Percentiles rank a stretch among this genome's conserved stretches.
Evolutionary conservation across 1,140 invertebrate genomes (phyloP).

Genomic region (Anastrepha obliqua): DNA sequence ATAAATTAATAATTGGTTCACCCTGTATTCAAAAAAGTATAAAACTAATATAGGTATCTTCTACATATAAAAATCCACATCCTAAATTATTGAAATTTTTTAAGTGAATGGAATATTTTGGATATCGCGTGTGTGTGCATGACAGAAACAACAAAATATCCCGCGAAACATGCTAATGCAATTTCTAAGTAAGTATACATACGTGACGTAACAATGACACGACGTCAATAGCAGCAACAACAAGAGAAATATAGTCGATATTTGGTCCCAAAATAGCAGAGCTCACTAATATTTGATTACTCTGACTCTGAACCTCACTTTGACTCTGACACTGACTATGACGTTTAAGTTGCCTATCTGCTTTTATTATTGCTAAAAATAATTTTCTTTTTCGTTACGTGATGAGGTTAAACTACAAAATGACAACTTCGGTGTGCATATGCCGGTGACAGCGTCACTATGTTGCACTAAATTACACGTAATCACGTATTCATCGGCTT

Average conservation of each 20-base stretch:
- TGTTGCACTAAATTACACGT: background rate
- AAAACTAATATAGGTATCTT: too few relatives aligned
- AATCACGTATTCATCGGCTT: background rate
- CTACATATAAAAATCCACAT: too few relatives aligned
- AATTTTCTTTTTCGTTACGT: slow-evolving; percentile 31
- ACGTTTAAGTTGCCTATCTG: background rate
- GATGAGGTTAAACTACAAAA: slow-evolving; percentile 5
- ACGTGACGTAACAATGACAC: background rate
- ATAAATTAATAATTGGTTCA: too few relatives aligned
- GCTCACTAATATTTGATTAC: slow-evolving; percentile 1
- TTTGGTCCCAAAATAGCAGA: background rate
- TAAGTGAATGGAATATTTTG: too few relatives aligned
- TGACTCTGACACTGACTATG: background rate
- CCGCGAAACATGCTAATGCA: too few relatives aligned
- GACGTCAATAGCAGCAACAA: background rate
- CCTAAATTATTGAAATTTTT: too few relatives aligned
- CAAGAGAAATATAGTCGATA: background rate
- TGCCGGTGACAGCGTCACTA: background rate
- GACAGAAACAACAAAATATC: background rate
- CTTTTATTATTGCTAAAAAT: slow-evolving; percentile 15
- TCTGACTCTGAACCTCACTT: background rate
- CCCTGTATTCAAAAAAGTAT: too few relatives aligned
- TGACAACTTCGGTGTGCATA: background rate
- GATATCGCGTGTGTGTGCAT: background rate
- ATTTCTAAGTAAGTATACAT: background rate